Base-by-base conservation (phyloP, 2,797 vertebrate genomes). In the Melanotaenia parkinsoni region DNA sequence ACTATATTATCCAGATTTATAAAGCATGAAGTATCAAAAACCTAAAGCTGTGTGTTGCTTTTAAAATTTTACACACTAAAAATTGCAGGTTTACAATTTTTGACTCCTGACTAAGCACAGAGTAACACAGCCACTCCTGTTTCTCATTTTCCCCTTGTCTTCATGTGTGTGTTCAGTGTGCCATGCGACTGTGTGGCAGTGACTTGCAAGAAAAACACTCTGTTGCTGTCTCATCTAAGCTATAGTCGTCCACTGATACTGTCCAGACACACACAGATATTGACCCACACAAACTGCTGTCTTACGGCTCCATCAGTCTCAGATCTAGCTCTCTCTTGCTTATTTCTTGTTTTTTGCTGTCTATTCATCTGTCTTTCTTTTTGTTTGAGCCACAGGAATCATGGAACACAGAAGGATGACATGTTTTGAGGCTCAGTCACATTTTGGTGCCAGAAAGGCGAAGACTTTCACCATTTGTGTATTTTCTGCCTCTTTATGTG, bases 141-240 rank as follows among this genome's bases (percentile, higher is more conserved):
- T 9, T 2, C 22, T 37, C 38, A 11, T 56, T 7, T n/a, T n/a
- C n/a, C 5, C 26, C 70, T 10, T 43, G 58, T 38, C 66, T 24
- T 72, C 10, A 50, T 24, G n/a, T 24, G 62, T 71, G 79, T 45
- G 72, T 61, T 75, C 63, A 32, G 70, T 50, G 63, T 65, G 53
- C 14, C 61, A 58, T 64, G 47, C 79, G 70, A 37, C 75, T 71
- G 75, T 81, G 50, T 10, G 45, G 50, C 62, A 81, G 20, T 88
- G 85, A 82, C 86, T 73, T 82, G 74, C 74, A 63, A 78, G 20
- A 70, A 87, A 83, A 82, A 43, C 45, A 35, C 50, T 45, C 59
- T 43, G 10, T 57, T 8, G 3, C 76, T 73, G 83, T 80, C 67
- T 67, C 76, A 38, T 72, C 50, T 69, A 51, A 58, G 32, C 73